Evolutionary conservation across 2,113 vertebrate species (phyloP), one percentile per base, ranked within the genome.

Genomic region (Elephas maximus): DNA sequence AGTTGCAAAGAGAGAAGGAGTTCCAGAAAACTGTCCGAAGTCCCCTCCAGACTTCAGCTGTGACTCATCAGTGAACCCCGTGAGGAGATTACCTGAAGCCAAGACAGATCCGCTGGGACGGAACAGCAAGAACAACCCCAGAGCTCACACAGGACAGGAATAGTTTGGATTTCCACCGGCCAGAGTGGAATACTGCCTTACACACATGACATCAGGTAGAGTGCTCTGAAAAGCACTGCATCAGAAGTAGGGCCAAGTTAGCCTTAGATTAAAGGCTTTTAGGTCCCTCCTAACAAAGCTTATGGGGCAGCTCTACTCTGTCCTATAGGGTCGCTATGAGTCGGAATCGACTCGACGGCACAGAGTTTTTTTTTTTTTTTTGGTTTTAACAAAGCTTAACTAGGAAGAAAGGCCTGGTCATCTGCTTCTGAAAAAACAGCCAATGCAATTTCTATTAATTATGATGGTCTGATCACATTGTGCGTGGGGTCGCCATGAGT

Each of bases 201-300:
- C 51, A 41, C 1, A 1, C 26, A 0, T 6, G 30, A 0, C 53
- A 5, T 2, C 30, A 30, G 53, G 45, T 2, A 5, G 41, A 45
- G 62, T 4, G 53, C 41, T 89, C 30, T 3, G 14, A 23, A 74
- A 41, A 23, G 3, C 4, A 12, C 1, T 15, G 60, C 3, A 8
- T 45, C 21, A 0, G 33, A 1, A 24, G 23, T 4, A 9, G 69
- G 20, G 41, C n/a, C 87, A 87, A 28, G 12, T 30, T 5, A 20
- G 41, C 26, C 48, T 87, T 5, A 57, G 21, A 24, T 3, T 1
- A n/a, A 63, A 21, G 30, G 67, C 7, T 5, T 44, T 41, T 37
- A 37, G 2, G 6, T 82, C 23, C n/a, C 18, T 45, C 30, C 10
- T 14, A 53, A 37, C 20, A 71, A 20, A 78, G 15, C 3, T 91